A percentile compares a stretch with the other conserved stretches of the same genome.
phyloP scores from a whole-genome alignment of 2,888 invertebrate species.

The Drosophila atroscutellata region DNA sequence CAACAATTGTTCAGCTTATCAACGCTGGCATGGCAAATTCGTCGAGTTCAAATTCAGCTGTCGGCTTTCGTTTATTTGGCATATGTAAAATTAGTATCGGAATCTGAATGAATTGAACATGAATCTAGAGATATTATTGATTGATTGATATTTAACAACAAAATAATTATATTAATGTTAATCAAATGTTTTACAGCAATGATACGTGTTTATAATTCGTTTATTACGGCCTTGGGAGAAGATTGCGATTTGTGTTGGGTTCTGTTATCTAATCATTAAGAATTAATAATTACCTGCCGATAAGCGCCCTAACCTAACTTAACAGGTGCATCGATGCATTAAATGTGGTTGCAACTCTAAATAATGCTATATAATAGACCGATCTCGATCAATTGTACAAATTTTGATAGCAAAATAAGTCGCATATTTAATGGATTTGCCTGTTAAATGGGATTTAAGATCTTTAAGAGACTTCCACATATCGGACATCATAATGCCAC shows the following conservation, averaged over 20 bases:
- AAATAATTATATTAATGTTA: too few species aligned
- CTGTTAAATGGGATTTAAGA: not conserved
- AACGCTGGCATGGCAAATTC: slow-evolving; percentile 28
- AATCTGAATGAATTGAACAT: not conserved
- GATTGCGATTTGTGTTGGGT: not conserved
- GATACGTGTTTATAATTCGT: too few species aligned
- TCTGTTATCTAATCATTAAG: not conserved
- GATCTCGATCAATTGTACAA: too few species aligned
- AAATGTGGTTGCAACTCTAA: too few species aligned
- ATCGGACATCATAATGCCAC: not conserved
- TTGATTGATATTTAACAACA: not conserved
- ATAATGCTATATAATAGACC: too few species aligned
- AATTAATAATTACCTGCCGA: not conserved
- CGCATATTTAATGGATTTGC: too few species aligned
- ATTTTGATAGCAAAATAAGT: too few species aligned
- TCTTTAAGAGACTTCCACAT: not conserved
- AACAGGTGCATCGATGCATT: too few species aligned
- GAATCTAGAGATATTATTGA: not conserved
- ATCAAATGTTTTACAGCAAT: too few species aligned
- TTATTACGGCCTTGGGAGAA: too few species aligned
- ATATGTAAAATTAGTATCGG: not conserved
- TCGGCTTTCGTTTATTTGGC: not conserved
- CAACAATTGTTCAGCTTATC: slow-evolving; percentile 33
- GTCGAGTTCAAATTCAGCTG: slow-evolving; percentile 35
- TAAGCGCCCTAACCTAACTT: not conserved